These are phyloP conservation scores for Chloropsis hardwickii DNA, from an alignment of 2,113 vertebrate species.

Conservation along the genomic window DNA sequence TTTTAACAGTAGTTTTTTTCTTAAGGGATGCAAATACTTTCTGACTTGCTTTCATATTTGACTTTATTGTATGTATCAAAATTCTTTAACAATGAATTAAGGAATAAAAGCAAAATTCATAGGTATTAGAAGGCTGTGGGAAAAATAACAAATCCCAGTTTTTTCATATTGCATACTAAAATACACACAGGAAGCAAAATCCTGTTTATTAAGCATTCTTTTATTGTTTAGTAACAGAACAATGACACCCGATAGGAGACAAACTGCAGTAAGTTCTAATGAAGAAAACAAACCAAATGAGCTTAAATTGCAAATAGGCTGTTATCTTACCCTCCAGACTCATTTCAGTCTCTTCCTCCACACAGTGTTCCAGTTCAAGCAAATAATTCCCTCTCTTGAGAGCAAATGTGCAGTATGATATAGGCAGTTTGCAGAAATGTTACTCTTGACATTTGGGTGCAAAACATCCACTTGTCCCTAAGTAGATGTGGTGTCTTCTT, in stretches of 20 bases:
- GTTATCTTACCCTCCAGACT: not conserved
- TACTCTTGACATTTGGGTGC: not conserved
- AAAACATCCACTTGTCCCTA: not conserved
- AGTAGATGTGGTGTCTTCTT: not conserved
- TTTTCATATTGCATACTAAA: not conserved
- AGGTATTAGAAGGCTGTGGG: not conserved
- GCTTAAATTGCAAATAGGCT: not conserved
- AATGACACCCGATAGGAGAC: not conserved
- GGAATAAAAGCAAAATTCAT: not conserved
- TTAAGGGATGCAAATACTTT: not conserved
- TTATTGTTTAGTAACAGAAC: not conserved
- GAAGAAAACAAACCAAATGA: slow-evolving; percentile 13
- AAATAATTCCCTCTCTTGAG: not conserved
- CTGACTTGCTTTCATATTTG: not conserved
- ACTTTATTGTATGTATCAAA: not conserved
- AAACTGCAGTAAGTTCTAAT: not conserved
- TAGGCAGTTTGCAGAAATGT: not conserved
- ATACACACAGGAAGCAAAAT: not conserved
- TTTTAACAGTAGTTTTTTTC: not conserved
- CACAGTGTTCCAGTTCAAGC: not conserved
- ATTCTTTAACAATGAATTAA: not conserved
- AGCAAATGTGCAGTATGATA: not conserved
- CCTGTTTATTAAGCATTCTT: not conserved
- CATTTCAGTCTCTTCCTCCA: not conserved
- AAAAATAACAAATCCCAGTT: not conserved